Conservation (phyloP, 1,140 invertebrate genomes). For the Orussus abietinus region DNA sequence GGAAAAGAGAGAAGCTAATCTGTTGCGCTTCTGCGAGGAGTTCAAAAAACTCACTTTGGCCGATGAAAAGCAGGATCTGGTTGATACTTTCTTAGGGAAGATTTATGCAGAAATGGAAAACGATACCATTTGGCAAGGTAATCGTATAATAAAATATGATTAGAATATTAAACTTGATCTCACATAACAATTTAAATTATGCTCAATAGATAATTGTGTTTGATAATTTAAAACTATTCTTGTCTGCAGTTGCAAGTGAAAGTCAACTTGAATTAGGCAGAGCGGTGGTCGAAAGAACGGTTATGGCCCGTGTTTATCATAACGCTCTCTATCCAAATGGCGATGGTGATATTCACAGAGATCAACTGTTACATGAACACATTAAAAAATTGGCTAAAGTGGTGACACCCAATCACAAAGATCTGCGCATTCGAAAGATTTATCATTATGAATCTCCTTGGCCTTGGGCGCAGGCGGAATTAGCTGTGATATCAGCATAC, state of each 20-base stretch:
- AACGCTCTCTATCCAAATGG: constrained; percentile 95
- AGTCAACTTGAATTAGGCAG: constrained; percentile 67
- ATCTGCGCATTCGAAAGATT: constrained; percentile 75
- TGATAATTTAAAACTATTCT: constrained; percentile 1
- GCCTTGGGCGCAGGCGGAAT: constrained; percentile 93
- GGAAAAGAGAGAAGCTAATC: constrained; percentile 63
- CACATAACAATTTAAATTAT: constrained; percentile 6
- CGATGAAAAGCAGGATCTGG: constrained; percentile 78
- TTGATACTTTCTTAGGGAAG: constrained; percentile 62
- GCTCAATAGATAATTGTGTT: neutral
- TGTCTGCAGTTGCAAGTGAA: constrained; percentile 58
- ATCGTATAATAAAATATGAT: no score
- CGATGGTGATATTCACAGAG: constrained; percentile 88
- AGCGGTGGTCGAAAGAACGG: constrained; percentile 73
- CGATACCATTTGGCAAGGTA: constrained; percentile 71
- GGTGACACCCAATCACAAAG: constrained; percentile 79
- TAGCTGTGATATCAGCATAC: constrained; percentile 89
- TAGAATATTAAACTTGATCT: neutral
- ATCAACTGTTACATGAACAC: constrained; percentile 85
- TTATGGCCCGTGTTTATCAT: constrained; percentile 87
- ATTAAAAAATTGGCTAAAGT: constrained; percentile 78
- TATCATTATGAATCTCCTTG: constrained; percentile 91
- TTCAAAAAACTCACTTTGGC: constrained; percentile 71
- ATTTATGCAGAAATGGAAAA: constrained; percentile 60
- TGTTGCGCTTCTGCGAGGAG: constrained; percentile 69